Base-by-base conservation (phyloP, 2,888 invertebrate genomes). In the Scaptomyza parva region DNA sequence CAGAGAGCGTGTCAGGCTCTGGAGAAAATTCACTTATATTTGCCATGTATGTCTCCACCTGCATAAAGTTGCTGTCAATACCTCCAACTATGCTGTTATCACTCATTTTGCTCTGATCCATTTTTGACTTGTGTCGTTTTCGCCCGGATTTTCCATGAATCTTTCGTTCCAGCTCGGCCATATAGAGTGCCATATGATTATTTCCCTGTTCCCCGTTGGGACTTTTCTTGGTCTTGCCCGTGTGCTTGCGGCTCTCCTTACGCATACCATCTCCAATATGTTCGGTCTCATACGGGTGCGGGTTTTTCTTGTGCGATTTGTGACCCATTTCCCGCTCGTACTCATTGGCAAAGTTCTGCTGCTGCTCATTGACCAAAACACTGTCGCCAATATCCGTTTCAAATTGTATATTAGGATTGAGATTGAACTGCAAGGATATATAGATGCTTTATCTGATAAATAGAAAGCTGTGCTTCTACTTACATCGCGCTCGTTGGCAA, bases 331-430 rank as follows among this genome's bases (percentile, higher is more conserved):
- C 61, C 22, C 57, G 66, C 7, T 60, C 52, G 18, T 76, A 43
- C 4, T 26, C 35, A 17, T 33, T 26, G 35, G 9, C 28, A 5
- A n/a, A 30, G 14, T 45, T 35, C 40, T 44, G n/a, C 17, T 78
- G 63, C 33, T 59, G 48, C 39, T 67, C 50, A 28, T 54, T 67
- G 2, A 84, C 63, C 64, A 47, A 55, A 2, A 63, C 44, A 5
- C 79, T 64, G 47, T 90, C 90, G 3, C 90, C 90, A 37, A 90
- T 90, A 52, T 90, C 86, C 18, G 76, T 70, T 52, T 90, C 90
- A 40, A 90, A 86, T n/a, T 85, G 84, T 1, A 88, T 74, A 1
- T 74, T 61, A 0, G 87, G 55, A 66, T 87, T 84, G 0, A 84
- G 76, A 68, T 89, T 77, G 39, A 86, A 80, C 75, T 79, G 65